Evolutionary conservation across 2,797 vertebrate genomes (phyloP).

Genomic region (Spinus olivaceus): DNA sequence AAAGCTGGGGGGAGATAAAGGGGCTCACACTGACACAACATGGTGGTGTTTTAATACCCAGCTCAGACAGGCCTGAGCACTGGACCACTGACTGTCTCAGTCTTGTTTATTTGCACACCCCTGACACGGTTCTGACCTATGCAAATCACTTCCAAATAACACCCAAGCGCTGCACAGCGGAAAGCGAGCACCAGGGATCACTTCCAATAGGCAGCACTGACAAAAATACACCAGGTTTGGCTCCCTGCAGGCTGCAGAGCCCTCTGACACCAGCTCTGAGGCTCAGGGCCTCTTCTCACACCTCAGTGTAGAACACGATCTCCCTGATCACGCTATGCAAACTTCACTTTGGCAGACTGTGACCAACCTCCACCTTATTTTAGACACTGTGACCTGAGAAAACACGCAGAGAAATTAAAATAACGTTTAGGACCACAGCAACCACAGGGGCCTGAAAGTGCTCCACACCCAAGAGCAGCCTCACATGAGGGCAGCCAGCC

Average conservation of each 20-base stretch:
- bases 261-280: neutral
- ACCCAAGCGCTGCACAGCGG: neutral
- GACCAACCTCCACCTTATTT: constrained; percentile 29
- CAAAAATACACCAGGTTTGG: constrained; percentile 14
- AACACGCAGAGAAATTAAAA: neutral
- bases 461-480: neutral
- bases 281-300: neutral
- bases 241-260: neutral
- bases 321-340: neutral
- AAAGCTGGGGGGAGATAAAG: neutral
- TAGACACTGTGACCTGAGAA: neutral
- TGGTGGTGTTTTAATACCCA: accelerated
- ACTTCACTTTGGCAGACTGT: neutral
- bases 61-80: neutral
- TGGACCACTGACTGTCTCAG: accelerated
- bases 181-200: neutral
- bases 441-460: neutral
- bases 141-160: neutral
- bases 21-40: neutral
- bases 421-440: neutral
- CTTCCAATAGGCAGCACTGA: neutral
- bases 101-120: neutral
- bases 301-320: neutral
- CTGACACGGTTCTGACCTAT: neutral
- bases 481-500: neutral